These are phyloP conservation scores for Cacatua alba DNA, from an alignment of 2,113 vertebrate genomes.

Conservation along the genomic window DNA sequence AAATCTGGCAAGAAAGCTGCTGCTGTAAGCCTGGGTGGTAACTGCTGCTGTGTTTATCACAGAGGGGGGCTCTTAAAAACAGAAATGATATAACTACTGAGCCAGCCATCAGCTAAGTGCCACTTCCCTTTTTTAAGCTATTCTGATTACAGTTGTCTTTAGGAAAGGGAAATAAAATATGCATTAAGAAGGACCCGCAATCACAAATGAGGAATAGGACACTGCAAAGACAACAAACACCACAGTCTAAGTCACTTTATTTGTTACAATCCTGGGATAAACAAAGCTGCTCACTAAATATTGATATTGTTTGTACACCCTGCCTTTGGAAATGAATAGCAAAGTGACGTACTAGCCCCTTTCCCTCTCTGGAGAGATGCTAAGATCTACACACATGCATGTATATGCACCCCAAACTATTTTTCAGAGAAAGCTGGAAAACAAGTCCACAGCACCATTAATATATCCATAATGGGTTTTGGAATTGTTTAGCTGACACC, in stretches of 20 bases:
- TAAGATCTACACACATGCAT: not conserved
- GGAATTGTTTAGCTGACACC: not conserved
- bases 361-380: not conserved
- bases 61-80: not conserved
- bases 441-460: not conserved
- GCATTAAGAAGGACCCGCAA: not conserved
- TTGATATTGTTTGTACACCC: slow-evolving; percentile 59
- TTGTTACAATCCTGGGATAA: slow-evolving; percentile 56
- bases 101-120: not conserved
- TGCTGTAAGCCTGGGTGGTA: not conserved
- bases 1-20: slow-evolving; percentile 17
- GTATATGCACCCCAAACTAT: not conserved
- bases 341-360: not conserved
- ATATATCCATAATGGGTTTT: not conserved
- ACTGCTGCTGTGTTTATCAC: not conserved
- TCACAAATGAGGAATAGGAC: slow-evolving; percentile 20
- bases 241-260: slow-evolving; percentile 32
- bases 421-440: not conserved
- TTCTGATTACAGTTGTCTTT: not conserved
- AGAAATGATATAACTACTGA: slow-evolving; percentile 11
- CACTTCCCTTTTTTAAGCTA: slow-evolving; percentile 23
- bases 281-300: slow-evolving; percentile 62
- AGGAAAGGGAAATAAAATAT: slow-evolving; percentile 44
- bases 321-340: slow-evolving; percentile 27
- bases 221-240: slow-evolving; percentile 41